Conservation (phyloP, 2,888 invertebrate species). For the Ornithoptera priamus region DNA sequence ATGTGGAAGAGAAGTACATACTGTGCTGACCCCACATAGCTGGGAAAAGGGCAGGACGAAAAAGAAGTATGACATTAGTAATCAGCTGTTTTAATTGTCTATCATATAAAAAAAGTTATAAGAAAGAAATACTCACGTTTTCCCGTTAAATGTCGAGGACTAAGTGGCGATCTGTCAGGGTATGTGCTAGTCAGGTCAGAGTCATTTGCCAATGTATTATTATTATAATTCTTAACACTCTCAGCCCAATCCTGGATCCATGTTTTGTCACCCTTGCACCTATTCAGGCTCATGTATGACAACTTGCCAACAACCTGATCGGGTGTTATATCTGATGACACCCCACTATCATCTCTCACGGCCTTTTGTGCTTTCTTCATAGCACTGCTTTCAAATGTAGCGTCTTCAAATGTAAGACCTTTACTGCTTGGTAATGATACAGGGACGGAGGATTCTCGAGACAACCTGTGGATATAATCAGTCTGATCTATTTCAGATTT, state of each 20-base stretch:
- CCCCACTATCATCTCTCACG: conserved; percentile 54
- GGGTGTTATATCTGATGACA: conserved; percentile 50
- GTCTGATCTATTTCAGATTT: conserved; percentile 86
- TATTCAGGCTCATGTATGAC: conserved; percentile 70
- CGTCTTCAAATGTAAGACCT: conserved; percentile 45
- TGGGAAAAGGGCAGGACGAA: no score
- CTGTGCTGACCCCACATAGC: no score
- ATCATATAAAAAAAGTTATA: not conserved
- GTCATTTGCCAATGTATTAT: conserved; percentile 55
- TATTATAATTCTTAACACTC: conserved; percentile 79
- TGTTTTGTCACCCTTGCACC: conserved; percentile 75
- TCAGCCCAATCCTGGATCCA: conserved; percentile 85
- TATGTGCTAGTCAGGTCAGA: conserved; percentile 43
- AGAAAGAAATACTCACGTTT: conserved; percentile 59
- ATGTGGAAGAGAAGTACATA: no score
- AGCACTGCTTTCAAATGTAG: conserved; percentile 67
- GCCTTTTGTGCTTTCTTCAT: conserved; percentile 65
- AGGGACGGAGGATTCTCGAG: conserved; percentile 69
- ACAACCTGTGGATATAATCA: conserved; percentile 76
- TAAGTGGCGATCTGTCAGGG: conserved; percentile 62
- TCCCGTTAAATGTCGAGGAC: conserved; percentile 58
- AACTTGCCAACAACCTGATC: conserved; percentile 67
- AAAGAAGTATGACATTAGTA: no score
- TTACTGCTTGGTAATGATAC: conserved; percentile 64
- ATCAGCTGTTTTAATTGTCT: no score